Conservation (phyloP, 2,888 invertebrate genomes). For the Lypha dubia region DNA sequence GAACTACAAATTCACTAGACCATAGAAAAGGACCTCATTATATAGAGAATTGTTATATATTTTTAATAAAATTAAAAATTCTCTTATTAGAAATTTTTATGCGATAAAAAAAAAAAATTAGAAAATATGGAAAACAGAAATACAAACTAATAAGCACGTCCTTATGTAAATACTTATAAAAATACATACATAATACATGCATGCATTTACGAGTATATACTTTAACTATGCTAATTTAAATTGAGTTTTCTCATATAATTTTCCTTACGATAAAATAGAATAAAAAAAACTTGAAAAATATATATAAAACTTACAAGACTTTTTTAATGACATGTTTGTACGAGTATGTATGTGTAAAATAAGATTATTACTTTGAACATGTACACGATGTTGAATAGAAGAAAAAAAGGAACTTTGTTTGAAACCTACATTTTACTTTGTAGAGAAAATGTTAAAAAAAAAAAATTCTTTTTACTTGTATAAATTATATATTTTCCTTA, state of each 20-base stretch:
- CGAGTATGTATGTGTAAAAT: conserved; percentile 20
- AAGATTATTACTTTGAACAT: conserved; percentile 35
- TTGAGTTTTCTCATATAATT: conserved; percentile 26
- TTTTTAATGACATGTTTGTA: conserved; percentile 58
- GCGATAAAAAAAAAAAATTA: not conserved
- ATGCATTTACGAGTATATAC: not conserved
- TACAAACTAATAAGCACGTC: not conserved
- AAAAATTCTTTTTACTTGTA: not conserved
- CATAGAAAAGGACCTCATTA: conserved; percentile 20
- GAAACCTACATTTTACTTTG: not conserved
- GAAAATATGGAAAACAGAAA: not conserved
- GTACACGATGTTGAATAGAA: not conserved
- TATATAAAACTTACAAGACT: not conserved
- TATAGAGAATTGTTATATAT: not conserved
- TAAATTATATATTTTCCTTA: conserved; percentile 17
- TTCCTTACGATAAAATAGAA: not conserved
- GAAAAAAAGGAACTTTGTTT: not conserved
- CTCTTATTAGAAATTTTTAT: conserved; percentile 1
- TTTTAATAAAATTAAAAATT: conserved; percentile 19
- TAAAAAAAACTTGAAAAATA: not conserved
- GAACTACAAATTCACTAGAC: conserved; percentile 11
- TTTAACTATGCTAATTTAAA: conserved; percentile 69
- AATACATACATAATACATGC: not conserved
- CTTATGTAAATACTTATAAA: not conserved
- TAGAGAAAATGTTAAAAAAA: not conserved